These are phyloP conservation scores for Limnephilus auricula DNA, from an alignment of 2,888 invertebrate species.

Conservation along the genomic window DNA sequence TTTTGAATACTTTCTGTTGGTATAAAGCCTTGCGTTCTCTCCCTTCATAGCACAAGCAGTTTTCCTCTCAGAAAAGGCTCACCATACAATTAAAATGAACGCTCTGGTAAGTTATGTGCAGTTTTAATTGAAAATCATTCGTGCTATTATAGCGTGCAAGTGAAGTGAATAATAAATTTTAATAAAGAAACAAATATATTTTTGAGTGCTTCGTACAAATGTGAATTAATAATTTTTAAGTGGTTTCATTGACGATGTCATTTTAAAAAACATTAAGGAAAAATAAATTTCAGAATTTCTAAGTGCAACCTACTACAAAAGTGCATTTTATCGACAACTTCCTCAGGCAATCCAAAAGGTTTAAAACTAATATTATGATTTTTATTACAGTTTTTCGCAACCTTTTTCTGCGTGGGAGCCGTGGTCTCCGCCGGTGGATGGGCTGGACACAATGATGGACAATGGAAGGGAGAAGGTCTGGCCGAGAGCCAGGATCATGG, in stretches of 20 bases:
- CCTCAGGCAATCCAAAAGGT: too few species aligned
- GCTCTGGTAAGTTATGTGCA: conserved; percentile 11
- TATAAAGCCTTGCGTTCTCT: conserved; percentile 32
- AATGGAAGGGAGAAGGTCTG: conserved; percentile 57
- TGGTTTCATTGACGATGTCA: background rate
- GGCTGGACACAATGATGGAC: conserved; percentile 56
- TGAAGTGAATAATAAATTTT: background rate
- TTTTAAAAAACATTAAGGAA: background rate
- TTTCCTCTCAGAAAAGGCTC: conserved; percentile 60
- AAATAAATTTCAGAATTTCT: background rate
- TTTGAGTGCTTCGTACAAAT: background rate
- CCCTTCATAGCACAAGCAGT: conserved; percentile 55
- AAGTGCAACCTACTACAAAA: background rate
- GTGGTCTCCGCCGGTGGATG: conserved; percentile 68
- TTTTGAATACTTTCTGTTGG: background rate
- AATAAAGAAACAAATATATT: background rate
- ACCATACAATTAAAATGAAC: conserved; percentile 34
- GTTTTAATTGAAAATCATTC: too few species aligned
- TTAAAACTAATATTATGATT: background rate
- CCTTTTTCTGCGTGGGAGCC: conserved; percentile 56
- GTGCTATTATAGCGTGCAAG: background rate
- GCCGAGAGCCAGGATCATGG: conserved; percentile 47
- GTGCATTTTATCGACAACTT: too few species aligned
- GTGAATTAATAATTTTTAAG: background rate
- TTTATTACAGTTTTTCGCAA: conserved; percentile 43